Base-by-base conservation (phyloP, 2,797 vertebrate species). In the Lacerta bilineata region DNA sequence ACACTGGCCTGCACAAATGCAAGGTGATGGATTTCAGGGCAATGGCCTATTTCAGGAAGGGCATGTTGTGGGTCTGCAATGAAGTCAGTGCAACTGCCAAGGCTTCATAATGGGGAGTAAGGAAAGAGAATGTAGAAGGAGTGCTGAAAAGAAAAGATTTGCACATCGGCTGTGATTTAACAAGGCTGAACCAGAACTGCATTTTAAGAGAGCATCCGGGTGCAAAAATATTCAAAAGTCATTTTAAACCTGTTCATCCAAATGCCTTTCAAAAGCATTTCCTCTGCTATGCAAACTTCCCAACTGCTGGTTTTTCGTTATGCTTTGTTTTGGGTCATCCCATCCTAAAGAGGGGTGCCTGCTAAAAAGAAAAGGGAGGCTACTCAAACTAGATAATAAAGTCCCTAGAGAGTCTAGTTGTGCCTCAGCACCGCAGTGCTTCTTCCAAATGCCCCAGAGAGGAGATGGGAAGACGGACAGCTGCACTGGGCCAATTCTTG, bases 1-100 rank as follows among this genome's bases (percentile, higher is more conserved):
- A 72, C 39, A 76, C 36, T 20, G 36, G 64, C n/a, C 33, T 66
- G 59, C 68, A 66, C 1, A 20, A 18, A 71, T 33, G 23, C 23
- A 83, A 25, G 41, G 50, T 8, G 11, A 76, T 25, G 25, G 4
- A 43, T 76, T 77, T 61, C n/a, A 50, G 43, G 1, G 4, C 50
- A 71, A 83, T 71, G 20, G 29, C 41, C 8, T 83, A 46, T 71
- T 71, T 50, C 8, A 33, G 43, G n/a, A 55, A 36, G 29, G 77
- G 13, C 36, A 81, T 61, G n/a, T n/a, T 23, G n/a, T 43, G 7
- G 11, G 79, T 64, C 69, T 89, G 86, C 75, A 91, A 74, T 76
- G 79, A 84, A 91, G 87, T 46, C 84, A 90, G 85, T 68, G 86
- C 90, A 88, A 83, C 39, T 86, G 11, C 83, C 83, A 90, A 71